Percentiles rank a stretch among this genome's conserved stretches.
Evolutionary conservation across 2,797 vertebrate species (phyloP).

Genomic region (Sebastes jordani): DNA sequence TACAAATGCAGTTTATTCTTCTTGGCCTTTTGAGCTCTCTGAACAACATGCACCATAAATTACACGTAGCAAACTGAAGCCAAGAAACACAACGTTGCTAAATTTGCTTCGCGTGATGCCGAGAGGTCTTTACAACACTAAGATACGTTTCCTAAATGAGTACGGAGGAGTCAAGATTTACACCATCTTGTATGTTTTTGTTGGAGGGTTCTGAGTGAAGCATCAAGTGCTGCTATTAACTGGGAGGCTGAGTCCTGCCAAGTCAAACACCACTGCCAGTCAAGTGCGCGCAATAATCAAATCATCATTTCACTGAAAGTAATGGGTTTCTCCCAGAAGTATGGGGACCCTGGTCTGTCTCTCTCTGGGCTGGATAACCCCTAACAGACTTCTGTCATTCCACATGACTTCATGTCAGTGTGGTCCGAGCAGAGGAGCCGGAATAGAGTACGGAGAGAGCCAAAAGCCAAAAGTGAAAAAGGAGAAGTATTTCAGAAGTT

Average conservation of each 20-base stretch:
- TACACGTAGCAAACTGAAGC: not conserved
- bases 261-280: constrained; percentile 66
- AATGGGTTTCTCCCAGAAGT: constrained; percentile 31
- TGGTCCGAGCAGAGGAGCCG: constrained; percentile 20
- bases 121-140: constrained; percentile 8
- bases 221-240: constrained; percentile 58
- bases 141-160: constrained; percentile 24
- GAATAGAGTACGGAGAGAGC: not conserved
- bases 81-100: constrained; percentile 43
- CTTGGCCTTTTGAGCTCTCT: constrained; percentile 20
- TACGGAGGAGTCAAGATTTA: constrained; percentile 30
- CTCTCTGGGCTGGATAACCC: constrained; percentile 25
- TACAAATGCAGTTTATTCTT: constrained; percentile 39
- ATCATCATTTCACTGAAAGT: constrained; percentile 53
- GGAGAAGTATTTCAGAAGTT: not conserved
- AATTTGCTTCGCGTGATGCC: constrained; percentile 22
- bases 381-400: constrained; percentile 22
- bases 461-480: constrained; percentile 1
- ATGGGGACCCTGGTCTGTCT: constrained; percentile 2
- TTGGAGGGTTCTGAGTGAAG: constrained; percentile 49
- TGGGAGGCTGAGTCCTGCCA: constrained; percentile 52
- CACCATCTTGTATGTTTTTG: constrained; percentile 58
- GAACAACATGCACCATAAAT: constrained; percentile 21
- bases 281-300: constrained; percentile 58
- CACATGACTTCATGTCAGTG: constrained; percentile 34